A percentile compares a stretch with the other conserved stretches of the same genome.
phyloP scores from a whole-genome alignment of 1,140 invertebrate genomes.

The Pachypeltis micranthus region DNA sequence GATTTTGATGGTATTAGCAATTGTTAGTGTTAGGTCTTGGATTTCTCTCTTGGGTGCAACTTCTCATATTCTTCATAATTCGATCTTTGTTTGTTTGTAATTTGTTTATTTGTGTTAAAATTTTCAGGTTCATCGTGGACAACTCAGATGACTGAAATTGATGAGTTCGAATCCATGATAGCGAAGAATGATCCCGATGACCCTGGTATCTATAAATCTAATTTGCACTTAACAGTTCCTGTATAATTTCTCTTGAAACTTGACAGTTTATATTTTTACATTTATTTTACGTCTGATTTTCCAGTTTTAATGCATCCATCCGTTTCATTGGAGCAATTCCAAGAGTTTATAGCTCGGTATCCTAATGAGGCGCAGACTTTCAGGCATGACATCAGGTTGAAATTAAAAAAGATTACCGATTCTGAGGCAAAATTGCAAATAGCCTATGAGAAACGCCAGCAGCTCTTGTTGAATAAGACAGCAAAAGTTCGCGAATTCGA shows the following conservation, averaged over 20 bases:
- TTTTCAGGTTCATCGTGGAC: constrained; percentile 22
- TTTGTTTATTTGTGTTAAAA: constrained; percentile 1
- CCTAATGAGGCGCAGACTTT: constrained; percentile 80
- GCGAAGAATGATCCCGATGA: constrained; percentile 17
- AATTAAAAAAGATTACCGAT: constrained; percentile 66
- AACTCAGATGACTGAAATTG: constrained; percentile 25
- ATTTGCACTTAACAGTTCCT: too few species aligned
- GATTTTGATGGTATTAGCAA: neutral
- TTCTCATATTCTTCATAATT: neutral
- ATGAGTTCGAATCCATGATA: constrained; percentile 24
- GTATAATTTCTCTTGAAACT: neutral
- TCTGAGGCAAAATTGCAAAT: constrained; percentile 69
- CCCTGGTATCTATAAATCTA: constrained; percentile 18
- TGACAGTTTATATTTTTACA: neutral
- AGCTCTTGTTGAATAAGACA: constrained; percentile 70
- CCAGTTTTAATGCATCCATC: constrained; percentile 3
- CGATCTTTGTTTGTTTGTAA: neutral
- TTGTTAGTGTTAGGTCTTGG: neutral
- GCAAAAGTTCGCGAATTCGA: constrained; percentile 72
- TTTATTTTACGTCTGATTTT: constrained; percentile 16
- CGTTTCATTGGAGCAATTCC: constrained; percentile 56
- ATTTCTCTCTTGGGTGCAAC: too few species aligned
- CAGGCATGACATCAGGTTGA: constrained; percentile 86
- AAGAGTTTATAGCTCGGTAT: constrained; percentile 65
- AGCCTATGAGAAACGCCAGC: constrained; percentile 62